Conservation (phyloP, 1,140 invertebrate genomes). For the Cherax destructor region DNA sequence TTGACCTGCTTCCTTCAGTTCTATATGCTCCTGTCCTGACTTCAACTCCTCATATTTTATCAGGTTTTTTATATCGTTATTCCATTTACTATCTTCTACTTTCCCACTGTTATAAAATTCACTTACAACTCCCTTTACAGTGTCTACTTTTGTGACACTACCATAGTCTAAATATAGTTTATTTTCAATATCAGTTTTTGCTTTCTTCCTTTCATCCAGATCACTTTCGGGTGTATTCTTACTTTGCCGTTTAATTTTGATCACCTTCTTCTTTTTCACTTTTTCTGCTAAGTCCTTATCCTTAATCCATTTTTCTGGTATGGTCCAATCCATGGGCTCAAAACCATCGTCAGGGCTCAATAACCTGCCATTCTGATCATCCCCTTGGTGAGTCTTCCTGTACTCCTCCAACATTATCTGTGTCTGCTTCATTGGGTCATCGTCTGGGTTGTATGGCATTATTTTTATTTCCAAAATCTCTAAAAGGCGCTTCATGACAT, state of each 20-base stretch:
- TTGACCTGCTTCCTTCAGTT: background rate
- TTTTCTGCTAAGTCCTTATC: slow-evolving; percentile 57
- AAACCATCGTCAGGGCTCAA: slow-evolving; percentile 18
- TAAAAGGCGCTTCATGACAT: slow-evolving; percentile 86
- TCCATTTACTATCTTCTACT: background rate
- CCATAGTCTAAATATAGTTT: background rate
- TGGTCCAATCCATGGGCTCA: slow-evolving; percentile 69
- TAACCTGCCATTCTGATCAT: background rate
- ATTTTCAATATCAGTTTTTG: background rate
- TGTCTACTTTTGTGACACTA: background rate
- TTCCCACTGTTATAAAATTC: slow-evolving; percentile 1
- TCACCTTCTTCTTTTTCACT: slow-evolving; percentile 28
- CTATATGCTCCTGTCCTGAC: background rate
- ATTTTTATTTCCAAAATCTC: slow-evolving; percentile 84
- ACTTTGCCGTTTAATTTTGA: background rate
- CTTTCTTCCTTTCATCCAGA: background rate
- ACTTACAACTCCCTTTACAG: background rate
- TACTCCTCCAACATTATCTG: slow-evolving; percentile 26
- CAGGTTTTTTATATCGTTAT: background rate
- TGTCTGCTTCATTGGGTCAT: slow-evolving; percentile 79
- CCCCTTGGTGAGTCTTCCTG: background rate
- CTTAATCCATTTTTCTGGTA: slow-evolving; percentile 62
- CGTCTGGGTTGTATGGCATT: slow-evolving; percentile 81
- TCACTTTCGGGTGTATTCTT: background rate
- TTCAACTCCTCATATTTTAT: background rate